These are phyloP conservation scores for Phoeniculus purpureus DNA, from an alignment of 2,797 vertebrate species.

Conservation along the genomic window DNA sequence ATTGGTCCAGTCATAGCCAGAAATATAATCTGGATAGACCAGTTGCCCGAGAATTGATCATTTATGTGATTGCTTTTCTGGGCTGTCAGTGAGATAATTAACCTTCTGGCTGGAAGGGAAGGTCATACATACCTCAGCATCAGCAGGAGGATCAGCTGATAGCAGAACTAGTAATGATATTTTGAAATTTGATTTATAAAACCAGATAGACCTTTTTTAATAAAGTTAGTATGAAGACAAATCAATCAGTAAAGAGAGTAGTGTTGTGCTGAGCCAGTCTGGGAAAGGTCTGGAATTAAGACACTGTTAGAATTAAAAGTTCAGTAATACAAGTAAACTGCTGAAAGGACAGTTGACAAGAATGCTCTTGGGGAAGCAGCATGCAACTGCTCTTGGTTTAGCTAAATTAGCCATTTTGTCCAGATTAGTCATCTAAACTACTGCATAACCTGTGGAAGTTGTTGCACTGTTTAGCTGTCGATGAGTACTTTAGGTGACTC, in stretches of 20 bases:
- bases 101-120: neutral
- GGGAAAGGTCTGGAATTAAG: neutral
- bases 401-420: neutral
- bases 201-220: neutral
- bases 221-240: neutral
- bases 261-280: neutral
- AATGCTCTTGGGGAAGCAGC: neutral
- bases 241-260: neutral
- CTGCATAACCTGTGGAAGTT: neutral
- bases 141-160: neutral
- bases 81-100: constrained; percentile 1
- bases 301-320: neutral
- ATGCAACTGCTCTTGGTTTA: neutral
- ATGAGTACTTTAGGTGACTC: neutral
- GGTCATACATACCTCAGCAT: neutral
- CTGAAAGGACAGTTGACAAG: neutral
- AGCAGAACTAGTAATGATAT: neutral
- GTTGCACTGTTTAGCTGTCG: neutral
- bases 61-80: neutral
- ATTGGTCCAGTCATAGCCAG: neutral
- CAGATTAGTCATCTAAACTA: neutral
- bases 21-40: neutral
- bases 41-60: neutral
- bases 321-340: neutral
- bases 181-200: neutral